Percentiles rank a stretch among this genome's conserved stretches.
phyloP scores from a whole-genome alignment of 2,888 invertebrate genomes.

The Acleris cristana region DNA sequence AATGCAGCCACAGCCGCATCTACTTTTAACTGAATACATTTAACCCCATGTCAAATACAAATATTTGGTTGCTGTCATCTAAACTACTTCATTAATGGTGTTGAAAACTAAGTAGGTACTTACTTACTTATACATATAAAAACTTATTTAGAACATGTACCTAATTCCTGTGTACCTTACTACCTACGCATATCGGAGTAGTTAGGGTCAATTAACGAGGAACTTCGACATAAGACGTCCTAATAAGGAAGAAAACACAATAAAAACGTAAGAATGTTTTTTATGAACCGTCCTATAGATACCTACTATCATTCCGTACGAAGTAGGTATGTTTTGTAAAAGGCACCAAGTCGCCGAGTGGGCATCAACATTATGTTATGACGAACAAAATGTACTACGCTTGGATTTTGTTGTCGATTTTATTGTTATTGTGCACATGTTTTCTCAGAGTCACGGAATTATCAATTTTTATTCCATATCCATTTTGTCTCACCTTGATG shows the following conservation, averaged over 20 bases:
- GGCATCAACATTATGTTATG: constrained; percentile 45
- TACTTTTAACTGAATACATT: constrained; percentile 50
- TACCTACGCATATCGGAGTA: neutral
- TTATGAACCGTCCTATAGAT: neutral
- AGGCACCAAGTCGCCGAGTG: constrained; percentile 54
- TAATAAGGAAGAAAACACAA: constrained; percentile 71
- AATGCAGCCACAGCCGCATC: constrained; percentile 60
- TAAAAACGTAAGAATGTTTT: constrained; percentile 44
- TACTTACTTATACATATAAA: too few relatives aligned
- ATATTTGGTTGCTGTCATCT: neutral
- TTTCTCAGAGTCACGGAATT: constrained; percentile 27
- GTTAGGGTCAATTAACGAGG: neutral
- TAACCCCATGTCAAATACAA: neutral
- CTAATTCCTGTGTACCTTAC: too few relatives aligned
- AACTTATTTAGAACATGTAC: too few relatives aligned
- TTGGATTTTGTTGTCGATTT: constrained; percentile 40
- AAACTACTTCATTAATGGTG: too few relatives aligned
- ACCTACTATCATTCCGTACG: constrained; percentile 9
- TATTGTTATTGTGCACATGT: constrained; percentile 44
- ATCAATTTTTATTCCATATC: constrained; percentile 24
- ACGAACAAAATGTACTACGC: constrained; percentile 54
- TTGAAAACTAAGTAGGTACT: too few relatives aligned
- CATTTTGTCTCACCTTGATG: constrained; percentile 27
- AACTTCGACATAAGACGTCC: constrained; percentile 32
- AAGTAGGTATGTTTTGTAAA: constrained; percentile 52